Percentiles rank a stretch among this genome's conserved stretches.
These are phyloP conservation scores for Pterostichus madidus DNA, from an alignment of 2,888 invertebrate genomes.

Conservation along the genomic window DNA sequence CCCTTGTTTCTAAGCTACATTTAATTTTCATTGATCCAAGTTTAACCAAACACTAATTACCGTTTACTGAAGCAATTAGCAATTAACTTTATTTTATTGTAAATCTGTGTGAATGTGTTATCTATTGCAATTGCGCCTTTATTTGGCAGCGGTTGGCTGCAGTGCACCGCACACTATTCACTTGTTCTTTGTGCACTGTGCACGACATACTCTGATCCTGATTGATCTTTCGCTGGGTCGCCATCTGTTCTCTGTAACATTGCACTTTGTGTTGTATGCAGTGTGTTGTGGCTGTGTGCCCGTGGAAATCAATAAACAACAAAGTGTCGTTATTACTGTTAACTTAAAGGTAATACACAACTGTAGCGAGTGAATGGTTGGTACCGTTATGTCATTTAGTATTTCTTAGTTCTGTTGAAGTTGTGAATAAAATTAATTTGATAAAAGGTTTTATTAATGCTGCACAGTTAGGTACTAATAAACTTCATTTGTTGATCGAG, in stretches of 20 bases:
- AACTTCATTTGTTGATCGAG: no score
- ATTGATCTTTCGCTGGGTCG: neutral
- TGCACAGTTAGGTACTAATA: no score
- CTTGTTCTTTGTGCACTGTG: neutral
- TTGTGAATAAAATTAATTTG: no score
- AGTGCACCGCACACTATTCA: neutral
- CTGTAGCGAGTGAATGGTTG: no score
- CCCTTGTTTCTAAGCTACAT: neutral
- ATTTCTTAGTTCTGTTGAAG: no score
- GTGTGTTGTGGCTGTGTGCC: no score
- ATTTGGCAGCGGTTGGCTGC: conserved; percentile 29
- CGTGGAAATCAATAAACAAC: conserved; percentile 4
- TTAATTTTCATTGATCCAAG: neutral
- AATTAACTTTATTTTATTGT: conserved; percentile 26
- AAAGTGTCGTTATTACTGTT: neutral
- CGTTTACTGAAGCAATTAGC: conserved; percentile 36
- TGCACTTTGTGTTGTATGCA: neutral
- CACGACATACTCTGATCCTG: neutral
- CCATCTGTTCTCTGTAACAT: no score
- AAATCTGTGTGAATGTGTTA: neutral
- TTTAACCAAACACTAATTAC: neutral
- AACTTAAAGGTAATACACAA: neutral
- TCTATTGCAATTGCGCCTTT: conserved; percentile 10
- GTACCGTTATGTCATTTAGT: no score
- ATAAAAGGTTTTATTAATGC: no score